Percentiles rank a stretch among this genome's conserved stretches.
Evolutionary conservation across 1,140 invertebrate species (phyloP).

Genomic region (Mactra quadrangularis): DNA sequence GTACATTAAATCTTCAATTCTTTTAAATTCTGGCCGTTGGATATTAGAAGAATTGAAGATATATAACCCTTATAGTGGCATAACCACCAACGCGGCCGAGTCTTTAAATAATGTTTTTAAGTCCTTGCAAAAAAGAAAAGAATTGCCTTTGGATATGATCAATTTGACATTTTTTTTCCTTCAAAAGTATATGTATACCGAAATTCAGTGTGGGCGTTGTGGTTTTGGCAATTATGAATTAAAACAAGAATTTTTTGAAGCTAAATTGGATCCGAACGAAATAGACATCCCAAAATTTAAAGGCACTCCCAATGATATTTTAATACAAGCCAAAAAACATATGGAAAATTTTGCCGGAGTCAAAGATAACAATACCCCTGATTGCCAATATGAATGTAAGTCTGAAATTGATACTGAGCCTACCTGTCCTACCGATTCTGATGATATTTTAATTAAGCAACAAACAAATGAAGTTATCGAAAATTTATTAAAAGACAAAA

Average conservation of each 20-base stretch:
- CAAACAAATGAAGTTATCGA: too few species aligned
- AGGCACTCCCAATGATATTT: background rate
- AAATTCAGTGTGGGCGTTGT: background rate
- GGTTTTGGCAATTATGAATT: constrained; percentile 24
- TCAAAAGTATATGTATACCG: constrained; percentile 7
- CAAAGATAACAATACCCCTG: too few species aligned
- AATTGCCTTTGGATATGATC: constrained; percentile 18
- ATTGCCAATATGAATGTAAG: too few species aligned
- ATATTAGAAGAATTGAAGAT: constrained; percentile 5
- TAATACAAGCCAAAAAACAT: too few species aligned
- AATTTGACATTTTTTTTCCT: background rate
- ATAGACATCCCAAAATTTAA: background rate
- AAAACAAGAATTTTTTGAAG: constrained; percentile 11
- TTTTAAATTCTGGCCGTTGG: too few species aligned
- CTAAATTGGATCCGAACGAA: background rate
- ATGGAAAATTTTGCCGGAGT: too few species aligned
- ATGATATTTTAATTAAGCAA: too few species aligned
- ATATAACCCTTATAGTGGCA: constrained; percentile 11
- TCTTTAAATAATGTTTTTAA: constrained; percentile 26
- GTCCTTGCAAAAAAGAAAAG: constrained; percentile 5
- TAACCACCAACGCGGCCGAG: constrained; percentile 27
- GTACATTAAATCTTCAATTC: too few species aligned
- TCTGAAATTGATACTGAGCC: too few species aligned
- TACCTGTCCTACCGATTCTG: too few species aligned
- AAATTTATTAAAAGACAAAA: too few species aligned